Conservation (phyloP, 2,113 vertebrate species). For the Chrysemys picta region DNA sequence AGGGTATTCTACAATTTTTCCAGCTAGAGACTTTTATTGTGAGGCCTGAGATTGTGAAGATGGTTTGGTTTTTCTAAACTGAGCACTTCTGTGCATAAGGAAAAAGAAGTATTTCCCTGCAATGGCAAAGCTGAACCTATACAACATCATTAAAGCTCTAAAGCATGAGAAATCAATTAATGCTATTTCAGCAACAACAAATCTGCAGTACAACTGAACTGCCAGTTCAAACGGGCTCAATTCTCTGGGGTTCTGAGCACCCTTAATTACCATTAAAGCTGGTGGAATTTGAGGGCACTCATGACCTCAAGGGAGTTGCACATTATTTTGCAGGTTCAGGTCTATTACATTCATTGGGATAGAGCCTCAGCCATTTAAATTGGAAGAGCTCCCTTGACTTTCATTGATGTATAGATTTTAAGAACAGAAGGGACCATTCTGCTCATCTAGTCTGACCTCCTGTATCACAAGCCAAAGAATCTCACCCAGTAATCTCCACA, state of each 20-base stretch:
- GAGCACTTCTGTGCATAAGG: background rate
- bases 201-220: background rate
- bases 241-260: background rate
- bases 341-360: background rate
- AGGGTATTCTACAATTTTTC: background rate
- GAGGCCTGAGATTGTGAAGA: background rate
- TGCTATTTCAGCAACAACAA: background rate
- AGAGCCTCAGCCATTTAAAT: background rate
- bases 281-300: background rate
- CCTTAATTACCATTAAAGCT: background rate
- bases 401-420: background rate
- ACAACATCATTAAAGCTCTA: background rate
- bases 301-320: background rate
- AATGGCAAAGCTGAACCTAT: background rate
- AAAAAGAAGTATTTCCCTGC: background rate
- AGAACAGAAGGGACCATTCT: background rate
- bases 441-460: background rate
- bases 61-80: slow-evolving; percentile 7
- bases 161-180: background rate
- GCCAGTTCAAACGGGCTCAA: background rate
- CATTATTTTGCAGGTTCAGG: background rate
- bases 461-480: background rate
- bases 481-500: background rate
- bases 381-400: rapidly evolving
- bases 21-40: background rate